phyloP scores from a whole-genome alignment of 2,888 invertebrate species.

The Yponomeuta cagnagella region DNA sequence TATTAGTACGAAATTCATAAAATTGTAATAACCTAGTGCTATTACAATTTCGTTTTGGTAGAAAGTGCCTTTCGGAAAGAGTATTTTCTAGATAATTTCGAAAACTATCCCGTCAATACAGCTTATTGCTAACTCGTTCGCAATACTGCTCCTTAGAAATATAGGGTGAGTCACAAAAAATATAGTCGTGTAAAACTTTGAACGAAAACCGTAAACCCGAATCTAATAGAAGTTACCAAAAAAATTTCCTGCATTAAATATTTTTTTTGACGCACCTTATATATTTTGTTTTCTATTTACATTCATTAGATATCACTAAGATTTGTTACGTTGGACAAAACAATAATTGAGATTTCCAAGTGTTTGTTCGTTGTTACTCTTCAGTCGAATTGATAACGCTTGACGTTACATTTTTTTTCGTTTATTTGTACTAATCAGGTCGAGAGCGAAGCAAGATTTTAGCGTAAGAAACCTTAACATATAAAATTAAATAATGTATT shows the following conservation, averaged over 20 bases:
- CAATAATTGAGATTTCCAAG: background rate
- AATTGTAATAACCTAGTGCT: background rate
- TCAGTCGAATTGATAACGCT: background rate
- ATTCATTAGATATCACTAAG: background rate
- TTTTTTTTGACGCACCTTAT: background rate
- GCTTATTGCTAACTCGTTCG: background rate
- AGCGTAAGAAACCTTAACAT: conserved; percentile 13
- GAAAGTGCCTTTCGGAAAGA: background rate
- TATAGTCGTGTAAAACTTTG: background rate
- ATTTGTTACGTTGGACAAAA: conserved; percentile 19
- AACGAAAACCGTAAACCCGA: background rate
- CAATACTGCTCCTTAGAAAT: background rate
- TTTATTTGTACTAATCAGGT: conserved; percentile 70
- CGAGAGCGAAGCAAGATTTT: conserved; percentile 52
- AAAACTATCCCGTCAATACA: conserved; percentile 3
- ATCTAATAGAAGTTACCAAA: background rate
- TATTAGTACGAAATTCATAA: too few relatives aligned
- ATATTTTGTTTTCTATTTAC: background rate
- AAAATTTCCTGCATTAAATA: background rate
- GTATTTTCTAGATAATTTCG: background rate
- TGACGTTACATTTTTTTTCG: conserved; percentile 2
- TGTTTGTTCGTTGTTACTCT: background rate
- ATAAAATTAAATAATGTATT: background rate
- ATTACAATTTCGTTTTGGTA: background rate
- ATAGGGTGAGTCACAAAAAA: background rate